Conservation (phyloP, 2,113 vertebrate genomes). For the Pipa parva region DNA sequence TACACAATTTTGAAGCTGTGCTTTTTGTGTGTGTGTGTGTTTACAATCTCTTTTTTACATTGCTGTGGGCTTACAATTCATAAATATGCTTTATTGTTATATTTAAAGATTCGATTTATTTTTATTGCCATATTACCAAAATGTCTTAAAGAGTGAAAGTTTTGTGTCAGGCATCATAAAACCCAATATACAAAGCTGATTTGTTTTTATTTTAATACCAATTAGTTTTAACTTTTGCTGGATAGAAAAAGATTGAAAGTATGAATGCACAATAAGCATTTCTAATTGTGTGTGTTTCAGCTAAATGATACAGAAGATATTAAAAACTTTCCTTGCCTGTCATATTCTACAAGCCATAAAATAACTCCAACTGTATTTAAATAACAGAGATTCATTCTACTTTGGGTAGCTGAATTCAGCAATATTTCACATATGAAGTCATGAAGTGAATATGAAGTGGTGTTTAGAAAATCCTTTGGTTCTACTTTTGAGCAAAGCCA, state of each 20-base stretch:
- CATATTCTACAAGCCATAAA: background rate
- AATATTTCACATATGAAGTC: background rate
- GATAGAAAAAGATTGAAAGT: slow-evolving; percentile 2
- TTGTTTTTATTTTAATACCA: slow-evolving; percentile 41
- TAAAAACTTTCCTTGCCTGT: background rate
- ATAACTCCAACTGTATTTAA: background rate
- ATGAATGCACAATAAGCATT: background rate
- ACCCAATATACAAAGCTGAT: slow-evolving; percentile 29
- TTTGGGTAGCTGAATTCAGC: background rate
- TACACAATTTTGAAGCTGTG: background rate
- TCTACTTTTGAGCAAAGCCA: background rate
- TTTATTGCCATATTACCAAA: slow-evolving; percentile 26
- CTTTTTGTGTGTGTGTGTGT: background rate
- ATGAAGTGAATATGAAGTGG: background rate
- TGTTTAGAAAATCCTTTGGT: background rate
- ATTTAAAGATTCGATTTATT: slow-evolving; percentile 41
- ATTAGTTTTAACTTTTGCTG: slow-evolving; percentile 29
- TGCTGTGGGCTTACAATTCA: slow-evolving; percentile 13
- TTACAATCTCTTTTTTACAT: slow-evolving; percentile 16
- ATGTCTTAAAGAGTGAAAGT: slow-evolving; percentile 32
- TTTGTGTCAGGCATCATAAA: slow-evolving; percentile 40
- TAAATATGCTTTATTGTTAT: slow-evolving; percentile 39
- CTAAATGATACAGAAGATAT: slow-evolving; percentile 1
- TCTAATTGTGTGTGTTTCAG: background rate
- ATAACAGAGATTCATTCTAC: background rate